Base-by-base conservation (phyloP, 1,140 invertebrate species). In the Pinna nobilis region DNA sequence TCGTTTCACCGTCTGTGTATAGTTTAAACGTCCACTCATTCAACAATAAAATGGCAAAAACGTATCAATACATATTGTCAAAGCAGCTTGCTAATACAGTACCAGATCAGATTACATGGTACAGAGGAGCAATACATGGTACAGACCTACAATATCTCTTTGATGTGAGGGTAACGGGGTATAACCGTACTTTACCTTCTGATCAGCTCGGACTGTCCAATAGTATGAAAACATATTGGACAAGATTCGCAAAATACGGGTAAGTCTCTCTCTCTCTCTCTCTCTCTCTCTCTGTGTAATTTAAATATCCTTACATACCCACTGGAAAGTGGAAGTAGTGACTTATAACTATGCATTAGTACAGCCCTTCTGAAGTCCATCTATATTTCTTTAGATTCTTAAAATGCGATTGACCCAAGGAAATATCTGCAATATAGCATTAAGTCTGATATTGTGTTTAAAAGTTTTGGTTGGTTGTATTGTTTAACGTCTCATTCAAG, bases 211-310 rank as follows among this genome's bases (percentile, higher is more conserved):
- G 20, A 11, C 25, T 77, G 18, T 51, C 69, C 7, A 55, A 64
- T 13, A 23, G 11, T 7, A 64, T 77, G 50, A 65, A 68, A 11
- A 65, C 51, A 18, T 50, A 72, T 18, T 77, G 70, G 75, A 63
- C 70, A 30, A 77, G 73, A 50, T 77, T 77, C 70, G 75, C 70
- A 4, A 77, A 77, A 70, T 64, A 47, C 5, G 75, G 75, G 75
- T 77, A 65, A 37, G 74, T 59, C 9, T 59, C 32, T 35, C 11
- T n/a, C 53, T 32, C 0, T 57, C 4, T 30, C 0, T n/a, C n/a
- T n/a, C n/a, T n/a, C n/a, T n/a, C n/a, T n/a, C n/a, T n/a, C n/a
- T n/a, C n/a, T n/a, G n/a, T n/a, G n/a, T n/a, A n/a, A n/a, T n/a
- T n/a, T n/a, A n/a, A n/a, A n/a, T n/a, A n/a, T n/a, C n/a, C n/a